A percentile compares a stretch with the other conserved stretches of the same genome.
phyloP scores from a whole-genome alignment of 2,888 invertebrate genomes.

The Flexamia atlantica region DNA sequence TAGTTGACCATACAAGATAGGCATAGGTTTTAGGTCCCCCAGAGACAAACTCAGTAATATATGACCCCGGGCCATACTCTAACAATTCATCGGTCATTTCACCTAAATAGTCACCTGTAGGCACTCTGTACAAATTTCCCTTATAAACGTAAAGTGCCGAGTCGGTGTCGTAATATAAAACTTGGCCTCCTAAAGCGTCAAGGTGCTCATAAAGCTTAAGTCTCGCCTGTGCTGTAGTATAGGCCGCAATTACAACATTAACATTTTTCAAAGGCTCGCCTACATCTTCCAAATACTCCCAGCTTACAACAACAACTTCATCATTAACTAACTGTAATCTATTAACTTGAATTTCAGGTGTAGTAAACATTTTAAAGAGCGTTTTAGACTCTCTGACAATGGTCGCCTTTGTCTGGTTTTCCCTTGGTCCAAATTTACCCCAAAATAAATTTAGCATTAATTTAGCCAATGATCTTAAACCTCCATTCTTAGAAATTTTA shows the following conservation, averaged over 20 bases:
- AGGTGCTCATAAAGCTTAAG: constrained; percentile 55
- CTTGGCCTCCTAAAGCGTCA: constrained; percentile 25
- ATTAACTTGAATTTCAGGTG: background rate
- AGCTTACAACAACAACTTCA: constrained; percentile 25
- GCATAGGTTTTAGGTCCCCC: no score
- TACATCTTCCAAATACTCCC: constrained; percentile 17
- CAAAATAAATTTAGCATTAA: constrained; percentile 69
- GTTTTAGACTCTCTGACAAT: background rate
- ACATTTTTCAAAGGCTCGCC: constrained; percentile 34
- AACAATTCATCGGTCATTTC: no score
- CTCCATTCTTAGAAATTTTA: constrained; percentile 68
- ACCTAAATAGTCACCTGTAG: no score
- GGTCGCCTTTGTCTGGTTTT: background rate
- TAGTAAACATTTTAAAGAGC: background rate
- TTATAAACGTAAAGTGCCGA: no score
- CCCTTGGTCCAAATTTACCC: constrained; percentile 68
- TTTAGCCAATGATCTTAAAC: constrained; percentile 68
- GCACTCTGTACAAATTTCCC: no score
- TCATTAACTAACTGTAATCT: constrained; percentile 1
- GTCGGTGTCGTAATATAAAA: constrained; percentile 59
- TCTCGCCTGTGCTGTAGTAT: constrained; percentile 58
- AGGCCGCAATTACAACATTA: constrained; percentile 53
- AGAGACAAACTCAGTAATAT: no score
- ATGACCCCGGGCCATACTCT: no score
- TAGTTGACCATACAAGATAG: no score